Evolutionary conservation across 2,888 invertebrate species (phyloP).

Genomic region (Alcis repandata): DNA sequence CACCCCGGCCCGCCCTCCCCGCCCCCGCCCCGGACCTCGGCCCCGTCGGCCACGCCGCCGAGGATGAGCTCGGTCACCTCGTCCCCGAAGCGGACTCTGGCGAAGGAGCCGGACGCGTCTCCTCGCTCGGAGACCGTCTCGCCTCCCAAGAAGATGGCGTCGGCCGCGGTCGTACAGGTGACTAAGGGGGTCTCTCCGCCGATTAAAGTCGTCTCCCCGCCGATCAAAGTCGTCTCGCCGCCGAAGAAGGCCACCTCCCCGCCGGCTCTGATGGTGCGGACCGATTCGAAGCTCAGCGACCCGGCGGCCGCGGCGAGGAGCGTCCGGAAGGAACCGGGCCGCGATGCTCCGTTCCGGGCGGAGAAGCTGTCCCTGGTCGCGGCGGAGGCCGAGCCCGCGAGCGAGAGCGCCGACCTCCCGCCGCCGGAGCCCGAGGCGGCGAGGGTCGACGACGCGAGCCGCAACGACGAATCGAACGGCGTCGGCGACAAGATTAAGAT

Average conservation of each 20-base stretch:
- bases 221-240: conserved; percentile 45
- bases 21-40: neutral
- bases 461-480: conserved; percentile 72
- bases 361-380: conserved; percentile 55
- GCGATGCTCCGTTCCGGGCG: conserved; percentile 56
- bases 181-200: conserved; percentile 41
- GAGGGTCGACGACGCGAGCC: conserved; percentile 21
- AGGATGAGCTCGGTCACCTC: conserved; percentile 15
- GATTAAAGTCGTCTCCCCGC: conserved; percentile 40
- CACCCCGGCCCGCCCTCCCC: conserved; percentile 23
- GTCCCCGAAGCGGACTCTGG: conserved; percentile 13
- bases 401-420: conserved; percentile 26
- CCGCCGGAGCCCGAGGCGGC: conserved; percentile 26
- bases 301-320: neutral
- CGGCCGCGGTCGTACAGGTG: conserved; percentile 42
- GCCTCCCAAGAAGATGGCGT: conserved; percentile 40
- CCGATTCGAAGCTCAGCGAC: conserved; percentile 53
- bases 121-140: conserved; percentile 29
- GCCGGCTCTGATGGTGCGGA: conserved; percentile 43
- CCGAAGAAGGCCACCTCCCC: conserved; percentile 49
- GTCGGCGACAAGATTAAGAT: conserved; percentile 84
- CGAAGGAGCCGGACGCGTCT: conserved; percentile 5
- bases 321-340: conserved; percentile 50
- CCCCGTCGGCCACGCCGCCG: conserved; percentile 38
- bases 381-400: conserved; percentile 33